phyloP scores from a whole-genome alignment of 1,140 invertebrate species.

The Eriosoma lanigerum region DNA sequence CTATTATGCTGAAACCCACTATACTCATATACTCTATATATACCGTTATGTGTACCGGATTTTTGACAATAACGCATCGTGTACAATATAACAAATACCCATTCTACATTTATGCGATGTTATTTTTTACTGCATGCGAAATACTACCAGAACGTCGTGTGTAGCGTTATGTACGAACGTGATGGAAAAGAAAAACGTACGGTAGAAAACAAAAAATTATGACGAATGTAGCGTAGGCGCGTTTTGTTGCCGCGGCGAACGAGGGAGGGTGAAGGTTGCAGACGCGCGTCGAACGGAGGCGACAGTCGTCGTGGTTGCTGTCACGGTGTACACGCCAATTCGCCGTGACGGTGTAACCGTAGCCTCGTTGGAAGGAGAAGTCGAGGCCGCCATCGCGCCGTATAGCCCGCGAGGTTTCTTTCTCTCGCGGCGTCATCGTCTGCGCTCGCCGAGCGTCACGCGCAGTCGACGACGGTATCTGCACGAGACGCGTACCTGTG shows the following conservation, averaged over 20 bases:
- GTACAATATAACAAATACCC: too few relatives aligned
- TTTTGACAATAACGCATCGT: too few relatives aligned
- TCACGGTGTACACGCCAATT: slow-evolving; percentile 4
- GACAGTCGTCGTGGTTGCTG: slow-evolving; percentile 4
- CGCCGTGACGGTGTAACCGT: neutral
- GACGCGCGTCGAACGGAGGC: slow-evolving; percentile 4
- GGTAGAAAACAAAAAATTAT: neutral
- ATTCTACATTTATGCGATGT: too few relatives aligned
- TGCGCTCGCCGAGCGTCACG: neutral
- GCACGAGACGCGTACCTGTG: neutral
- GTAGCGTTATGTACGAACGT: neutral
- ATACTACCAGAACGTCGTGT: neutral
- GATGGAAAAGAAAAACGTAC: neutral
- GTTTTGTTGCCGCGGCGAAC: neutral
- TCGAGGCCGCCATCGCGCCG: neutral
- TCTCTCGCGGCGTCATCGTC: neutral
- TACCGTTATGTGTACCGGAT: too few relatives aligned
- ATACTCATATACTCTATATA: too few relatives aligned
- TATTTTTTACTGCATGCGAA: too few relatives aligned
- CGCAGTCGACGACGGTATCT: neutral
- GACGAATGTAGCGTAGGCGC: slow-evolving; percentile 3
- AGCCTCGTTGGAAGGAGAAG: slow-evolving; percentile 30
- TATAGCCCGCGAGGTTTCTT: slow-evolving; percentile 16
- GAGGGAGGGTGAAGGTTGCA: neutral
- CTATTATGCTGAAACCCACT: too few relatives aligned